phyloP scores from a whole-genome alignment of 2,113 vertebrate species.

The Apeltes quadracus region DNA sequence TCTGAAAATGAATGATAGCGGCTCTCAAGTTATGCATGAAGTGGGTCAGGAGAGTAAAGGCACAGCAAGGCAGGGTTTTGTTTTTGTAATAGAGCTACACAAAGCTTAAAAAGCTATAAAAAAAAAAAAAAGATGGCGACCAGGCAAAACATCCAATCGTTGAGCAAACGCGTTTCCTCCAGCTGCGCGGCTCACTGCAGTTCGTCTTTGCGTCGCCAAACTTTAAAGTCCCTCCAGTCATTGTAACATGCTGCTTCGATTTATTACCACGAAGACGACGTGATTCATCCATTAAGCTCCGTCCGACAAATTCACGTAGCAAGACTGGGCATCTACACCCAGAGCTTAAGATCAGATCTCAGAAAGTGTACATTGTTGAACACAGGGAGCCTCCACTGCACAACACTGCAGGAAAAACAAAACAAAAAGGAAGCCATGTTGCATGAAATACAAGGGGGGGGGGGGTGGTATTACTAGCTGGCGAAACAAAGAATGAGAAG shows the following conservation, averaged over 20 bases:
- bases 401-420: not conserved
- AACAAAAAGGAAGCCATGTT: not conserved
- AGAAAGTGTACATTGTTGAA: not conserved
- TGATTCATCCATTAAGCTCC: not conserved
- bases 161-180: not conserved
- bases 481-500: not conserved
- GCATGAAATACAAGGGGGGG: too few relatives aligned
- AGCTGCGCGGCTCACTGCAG: not conserved
- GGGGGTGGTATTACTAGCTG: not conserved
- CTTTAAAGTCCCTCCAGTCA: not conserved
- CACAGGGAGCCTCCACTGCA: too few relatives aligned
- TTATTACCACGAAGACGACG: not conserved
- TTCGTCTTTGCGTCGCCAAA: not conserved
- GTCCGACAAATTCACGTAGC: not conserved
- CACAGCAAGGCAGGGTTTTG: not conserved
- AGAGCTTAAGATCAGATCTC: not conserved
- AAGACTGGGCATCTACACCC: not conserved
- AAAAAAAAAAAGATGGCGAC: not conserved
- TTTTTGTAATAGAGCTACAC: not conserved
- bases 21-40: not conserved
- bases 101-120: too few relatives aligned
- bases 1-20: not conserved
- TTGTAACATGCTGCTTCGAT: not conserved
- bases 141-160: not conserved
- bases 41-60: not conserved